Conservation (phyloP, 2,888 invertebrate genomes). For the Plutella xylostella region DNA sequence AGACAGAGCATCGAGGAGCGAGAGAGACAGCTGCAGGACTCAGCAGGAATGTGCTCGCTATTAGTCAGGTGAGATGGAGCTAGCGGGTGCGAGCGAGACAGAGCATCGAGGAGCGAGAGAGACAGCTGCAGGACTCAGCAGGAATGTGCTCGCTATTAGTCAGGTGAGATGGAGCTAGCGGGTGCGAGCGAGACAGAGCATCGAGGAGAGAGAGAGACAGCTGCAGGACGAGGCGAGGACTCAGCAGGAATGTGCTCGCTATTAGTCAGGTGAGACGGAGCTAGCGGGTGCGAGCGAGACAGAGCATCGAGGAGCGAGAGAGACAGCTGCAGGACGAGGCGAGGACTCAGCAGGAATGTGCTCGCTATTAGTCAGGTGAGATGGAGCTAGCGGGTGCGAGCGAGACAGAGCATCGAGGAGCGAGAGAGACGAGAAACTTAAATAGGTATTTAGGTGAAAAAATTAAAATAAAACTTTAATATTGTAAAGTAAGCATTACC, state of each 20-base stretch:
- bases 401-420: background rate
- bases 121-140: constrained; percentile 82
- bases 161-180: constrained; percentile 88
- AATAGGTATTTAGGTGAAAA: no score
- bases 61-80: constrained; percentile 87
- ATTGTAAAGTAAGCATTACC: no score
- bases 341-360: constrained; percentile 86
- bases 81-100: constrained; percentile 84
- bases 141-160: constrained; percentile 86
- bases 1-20: constrained; percentile 79
- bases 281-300: constrained; percentile 85
- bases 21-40: constrained; percentile 82
- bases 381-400: background rate
- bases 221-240: constrained; percentile 83
- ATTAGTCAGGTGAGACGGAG: constrained; percentile 86
- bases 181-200: constrained; percentile 79
- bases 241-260: constrained; percentile 85
- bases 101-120: constrained; percentile 83
- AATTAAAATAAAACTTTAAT: no score
- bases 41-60: constrained; percentile 84
- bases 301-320: constrained; percentile 45
- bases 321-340: constrained; percentile 47
- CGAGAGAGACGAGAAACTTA: background rate
- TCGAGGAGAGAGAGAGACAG: constrained; percentile 82
- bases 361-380: constrained; percentile 86